A percentile compares a stretch with the other conserved stretches of the same genome.
phyloP scores from a whole-genome alignment of 2,888 invertebrate genomes.

The Melipona bicolor region DNA sequence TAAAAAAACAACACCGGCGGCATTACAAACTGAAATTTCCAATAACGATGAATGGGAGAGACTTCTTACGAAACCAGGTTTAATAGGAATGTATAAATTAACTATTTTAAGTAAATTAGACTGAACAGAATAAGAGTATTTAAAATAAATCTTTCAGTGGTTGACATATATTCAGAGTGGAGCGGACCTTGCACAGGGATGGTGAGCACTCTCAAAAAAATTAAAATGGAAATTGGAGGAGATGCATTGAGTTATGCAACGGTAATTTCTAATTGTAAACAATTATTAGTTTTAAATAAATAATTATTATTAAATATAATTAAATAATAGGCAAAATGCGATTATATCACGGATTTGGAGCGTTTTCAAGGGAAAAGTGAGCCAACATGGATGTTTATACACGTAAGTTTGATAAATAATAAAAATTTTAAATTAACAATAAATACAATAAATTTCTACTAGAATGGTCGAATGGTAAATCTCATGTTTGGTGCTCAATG shows the following conservation, averaged over 20 bases:
- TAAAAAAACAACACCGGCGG: conserved; percentile 91
- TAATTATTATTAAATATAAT: neutral
- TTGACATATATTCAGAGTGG: conserved; percentile 97
- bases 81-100: conserved; percentile 84
- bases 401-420: conserved; percentile 68
- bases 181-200: conserved; percentile 96
- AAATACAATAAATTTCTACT: conserved; percentile 29
- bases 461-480: conserved; percentile 92
- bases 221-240: conserved; percentile 95
- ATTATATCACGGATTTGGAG: conserved; percentile 90
- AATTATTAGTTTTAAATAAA: neutral
- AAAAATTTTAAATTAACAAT: neutral
- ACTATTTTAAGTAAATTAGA: neutral
- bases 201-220: conserved; percentile 93
- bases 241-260: conserved; percentile 92
- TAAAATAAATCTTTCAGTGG: conserved; percentile 86
- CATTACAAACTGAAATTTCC: conserved; percentile 92
- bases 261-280: conserved; percentile 85
- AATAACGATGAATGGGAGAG: conserved; percentile 94
- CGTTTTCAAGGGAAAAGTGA: conserved; percentile 94
- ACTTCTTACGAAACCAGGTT: conserved; percentile 90
- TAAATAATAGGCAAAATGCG: conserved; percentile 83
- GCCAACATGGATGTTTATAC: conserved; percentile 95
- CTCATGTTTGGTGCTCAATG: conserved; percentile 95
- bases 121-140: neutral